Evolutionary conservation across 2,888 invertebrate species (phyloP).

Genomic region (Hetaerina titia): DNA sequence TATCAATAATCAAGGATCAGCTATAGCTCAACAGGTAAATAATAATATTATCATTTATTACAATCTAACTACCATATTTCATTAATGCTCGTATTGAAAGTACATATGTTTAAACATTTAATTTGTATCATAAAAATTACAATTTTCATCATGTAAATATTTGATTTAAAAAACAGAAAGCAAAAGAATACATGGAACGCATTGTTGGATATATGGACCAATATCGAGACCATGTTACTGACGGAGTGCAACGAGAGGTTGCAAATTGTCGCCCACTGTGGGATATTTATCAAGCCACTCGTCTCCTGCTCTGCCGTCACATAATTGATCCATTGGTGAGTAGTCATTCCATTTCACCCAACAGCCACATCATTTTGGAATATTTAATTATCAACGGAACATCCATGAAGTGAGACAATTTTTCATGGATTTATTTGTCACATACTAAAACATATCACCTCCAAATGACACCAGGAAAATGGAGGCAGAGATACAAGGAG

Average conservation of each 20-base stretch:
- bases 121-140: background rate
- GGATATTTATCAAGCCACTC: conserved; percentile 83
- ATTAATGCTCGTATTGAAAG: conserved; percentile 74
- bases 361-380: no score
- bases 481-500: no score
- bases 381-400: no score
- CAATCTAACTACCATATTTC: conserved; percentile 72
- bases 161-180: conserved; percentile 77
- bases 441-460: no score
- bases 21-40: conserved; percentile 85
- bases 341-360: background rate
- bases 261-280: conserved; percentile 87
- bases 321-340: conserved; percentile 84
- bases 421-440: no score
- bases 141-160: background rate
- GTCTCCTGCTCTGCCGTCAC: conserved; percentile 82
- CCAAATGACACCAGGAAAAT: no score
- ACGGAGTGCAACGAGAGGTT: conserved; percentile 82
- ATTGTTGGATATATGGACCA: conserved; percentile 84
- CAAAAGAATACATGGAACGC: conserved; percentile 80
- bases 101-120: conserved; percentile 15
- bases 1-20: conserved; percentile 85
- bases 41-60: conserved; percentile 67
- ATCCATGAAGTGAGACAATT: no score
- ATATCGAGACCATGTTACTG: conserved; percentile 83